Base-by-base conservation (phyloP, 2,113 vertebrate species). In the Ceyx margarethae region DNA sequence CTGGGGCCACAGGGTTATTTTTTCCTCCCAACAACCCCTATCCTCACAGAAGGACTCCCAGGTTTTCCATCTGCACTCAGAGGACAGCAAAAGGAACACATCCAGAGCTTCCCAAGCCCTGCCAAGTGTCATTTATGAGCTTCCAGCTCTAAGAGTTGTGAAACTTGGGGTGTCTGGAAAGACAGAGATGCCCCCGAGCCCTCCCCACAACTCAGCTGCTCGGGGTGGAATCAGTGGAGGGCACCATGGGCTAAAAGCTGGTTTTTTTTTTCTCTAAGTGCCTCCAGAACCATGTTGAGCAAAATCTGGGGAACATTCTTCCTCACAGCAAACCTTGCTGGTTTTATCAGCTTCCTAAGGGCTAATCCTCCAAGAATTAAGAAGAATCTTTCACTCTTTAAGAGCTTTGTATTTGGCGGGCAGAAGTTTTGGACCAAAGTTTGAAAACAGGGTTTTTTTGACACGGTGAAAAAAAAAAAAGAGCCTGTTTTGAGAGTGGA, bases 211-310 rank as follows among this genome's bases (percentile, higher is more conserved):
- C 43, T 26, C 29, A 56, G 73, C 65, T 90, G 33, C 65, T 64
- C 1, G 2, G 6, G 7, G 9, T 29, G 54, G 42, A 78, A 48
- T 68, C 56, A 79, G 35, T 0, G 0, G 50, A 81, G 83, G 48
- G 57, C 13, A 51, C 6, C 2, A 29, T 28, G 67, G 17, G 25
- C 66, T 75, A 51, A 86, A 51, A 68, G 40, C 81, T 35, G 2
- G 37, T 37, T 37, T 37, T 37, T 37, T 18, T 81, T 56, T 81
- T 43, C 81, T 65, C 10, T 15, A 56, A 56, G 43, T 21, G 67
- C 29, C 6, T 11, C 45, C 46, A 35, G 62, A 65, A 67, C 2
- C 4, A 61, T 40, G 4, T 35, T 4, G 33, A 2, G 13, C 58
- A 80, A 10, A 69, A 80, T 19, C 26, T 15, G 42, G 19, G 14